phyloP scores from a whole-genome alignment of 1,140 invertebrate genomes.

The Drosophila nebulosa region DNA sequence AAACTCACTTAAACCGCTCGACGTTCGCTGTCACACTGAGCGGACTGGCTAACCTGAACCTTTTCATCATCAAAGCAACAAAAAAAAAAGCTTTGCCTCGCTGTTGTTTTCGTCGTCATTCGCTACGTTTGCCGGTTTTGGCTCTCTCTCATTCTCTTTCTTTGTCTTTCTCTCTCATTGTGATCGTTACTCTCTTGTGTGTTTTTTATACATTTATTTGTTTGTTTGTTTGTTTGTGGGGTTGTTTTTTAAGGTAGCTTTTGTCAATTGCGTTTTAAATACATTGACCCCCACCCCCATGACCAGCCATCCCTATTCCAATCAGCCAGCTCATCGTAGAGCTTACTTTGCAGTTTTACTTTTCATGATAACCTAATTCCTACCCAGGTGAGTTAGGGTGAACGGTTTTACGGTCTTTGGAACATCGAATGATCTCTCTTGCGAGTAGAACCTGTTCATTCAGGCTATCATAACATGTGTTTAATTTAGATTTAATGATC shows the following conservation, averaged over 20 bases:
- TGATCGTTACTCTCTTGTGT: not conserved
- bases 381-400: constrained; percentile 24
- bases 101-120: not conserved
- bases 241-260: constrained; percentile 18
- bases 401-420: not conserved
- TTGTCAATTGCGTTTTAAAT: constrained; percentile 41
- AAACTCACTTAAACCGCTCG: constrained; percentile 54
- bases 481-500: no score
- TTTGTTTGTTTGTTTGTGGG: not conserved
- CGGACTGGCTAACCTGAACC: not conserved
- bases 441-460: no score
- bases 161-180: not conserved
- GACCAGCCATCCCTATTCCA: not conserved
- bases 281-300: constrained; percentile 16
- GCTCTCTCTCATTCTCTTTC: not conserved
- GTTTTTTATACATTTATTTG: not conserved
- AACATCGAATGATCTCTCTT: not conserved
- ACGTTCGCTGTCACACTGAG: constrained; percentile 67
- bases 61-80: constrained; percentile 10
- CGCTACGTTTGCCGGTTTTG: not conserved
- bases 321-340: not conserved
- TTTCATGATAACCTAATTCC: constrained; percentile 21
- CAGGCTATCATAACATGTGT: no score
- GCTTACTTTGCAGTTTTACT: not conserved
- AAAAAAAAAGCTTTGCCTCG: not conserved